These are phyloP conservation scores for Autographa gamma DNA, from an alignment of 2,888 invertebrate species.

Conservation along the genomic window DNA sequence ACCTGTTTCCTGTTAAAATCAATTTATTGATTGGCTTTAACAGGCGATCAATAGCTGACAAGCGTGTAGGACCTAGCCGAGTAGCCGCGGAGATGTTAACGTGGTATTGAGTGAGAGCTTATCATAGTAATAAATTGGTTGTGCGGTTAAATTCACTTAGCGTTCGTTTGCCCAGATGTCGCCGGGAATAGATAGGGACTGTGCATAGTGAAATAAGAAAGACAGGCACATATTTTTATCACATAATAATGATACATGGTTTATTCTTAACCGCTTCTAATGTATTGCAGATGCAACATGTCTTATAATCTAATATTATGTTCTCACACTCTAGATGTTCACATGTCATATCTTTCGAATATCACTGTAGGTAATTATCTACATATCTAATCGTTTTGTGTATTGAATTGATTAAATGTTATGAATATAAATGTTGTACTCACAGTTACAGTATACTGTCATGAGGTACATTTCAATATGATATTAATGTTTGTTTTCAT, in stretches of 20 bases:
- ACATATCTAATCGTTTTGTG: conserved; percentile 87
- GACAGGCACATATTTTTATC: conserved; percentile 51
- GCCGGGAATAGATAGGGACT: conserved; percentile 50
- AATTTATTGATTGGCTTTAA: conserved; percentile 54
- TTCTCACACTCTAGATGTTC: conserved; percentile 64
- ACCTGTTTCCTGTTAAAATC: conserved; percentile 47
- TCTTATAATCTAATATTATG: conserved; percentile 45
- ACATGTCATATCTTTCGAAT: conserved; percentile 83
- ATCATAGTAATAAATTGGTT: conserved; percentile 60
- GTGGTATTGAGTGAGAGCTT: conserved; percentile 50
- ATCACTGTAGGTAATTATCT: conserved; percentile 85
- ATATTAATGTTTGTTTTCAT: conserved; percentile 86
- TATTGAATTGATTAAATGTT: conserved; percentile 85
- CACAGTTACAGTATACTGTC: conserved; percentile 86
- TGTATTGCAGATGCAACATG: conserved; percentile 46
- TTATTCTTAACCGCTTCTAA: conserved; percentile 47
- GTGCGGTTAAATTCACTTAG: conserved; percentile 51
- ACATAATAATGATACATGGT: conserved; percentile 30
- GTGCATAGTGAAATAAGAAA: conserved; percentile 48
- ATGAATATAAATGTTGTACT: conserved; percentile 86
- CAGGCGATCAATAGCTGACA: conserved; percentile 45
- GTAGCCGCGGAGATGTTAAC: conserved; percentile 20
- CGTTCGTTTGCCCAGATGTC: conserved; percentile 49
- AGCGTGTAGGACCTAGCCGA: conserved; percentile 7
- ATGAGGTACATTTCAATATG: conserved; percentile 83